A percentile compares a stretch with the other conserved stretches of the same genome.
Evolutionary conservation across 2,113 vertebrate genomes (phyloP).

Genomic region (Chrysochloris asiatica): DNA sequence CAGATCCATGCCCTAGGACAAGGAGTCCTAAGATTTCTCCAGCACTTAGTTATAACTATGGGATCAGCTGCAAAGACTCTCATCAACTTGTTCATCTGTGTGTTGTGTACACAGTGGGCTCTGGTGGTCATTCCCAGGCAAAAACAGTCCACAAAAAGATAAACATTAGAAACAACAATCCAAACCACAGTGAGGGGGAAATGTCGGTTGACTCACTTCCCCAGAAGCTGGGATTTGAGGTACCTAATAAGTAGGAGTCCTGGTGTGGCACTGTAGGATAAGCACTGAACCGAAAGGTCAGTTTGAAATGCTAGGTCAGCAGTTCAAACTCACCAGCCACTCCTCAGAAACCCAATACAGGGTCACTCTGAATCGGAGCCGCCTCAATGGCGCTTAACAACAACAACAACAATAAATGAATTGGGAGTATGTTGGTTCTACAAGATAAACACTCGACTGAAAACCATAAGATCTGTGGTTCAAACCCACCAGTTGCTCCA

Average conservation of each 20-base stretch:
- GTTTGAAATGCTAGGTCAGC: no score
- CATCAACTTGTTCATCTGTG: not conserved
- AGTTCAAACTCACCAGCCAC: no score
- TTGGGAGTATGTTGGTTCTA: no score
- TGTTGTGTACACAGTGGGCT: not conserved
- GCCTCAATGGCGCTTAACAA: no score
- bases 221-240: not conserved
- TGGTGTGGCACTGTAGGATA: no score
- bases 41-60: constrained; percentile 47
- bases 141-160: not conserved
- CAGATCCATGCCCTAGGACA: constrained; percentile 32
- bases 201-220: not conserved
- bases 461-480: no score
- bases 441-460: no score
- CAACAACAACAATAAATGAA: no score
- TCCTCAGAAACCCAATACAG: no score
- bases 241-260: not conserved
- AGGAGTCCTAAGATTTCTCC: constrained; percentile 39
- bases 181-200: not conserved
- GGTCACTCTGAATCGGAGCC: no score
- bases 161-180: not conserved
- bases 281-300: no score
- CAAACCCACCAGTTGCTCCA: no score
- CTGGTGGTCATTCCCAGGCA: not conserved
- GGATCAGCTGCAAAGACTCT: not conserved